Percentiles rank a stretch among this genome's conserved stretches.
These are phyloP conservation scores for Bufo gargarizans DNA, from an alignment of 2,113 vertebrate genomes.

Conservation along the genomic window DNA sequence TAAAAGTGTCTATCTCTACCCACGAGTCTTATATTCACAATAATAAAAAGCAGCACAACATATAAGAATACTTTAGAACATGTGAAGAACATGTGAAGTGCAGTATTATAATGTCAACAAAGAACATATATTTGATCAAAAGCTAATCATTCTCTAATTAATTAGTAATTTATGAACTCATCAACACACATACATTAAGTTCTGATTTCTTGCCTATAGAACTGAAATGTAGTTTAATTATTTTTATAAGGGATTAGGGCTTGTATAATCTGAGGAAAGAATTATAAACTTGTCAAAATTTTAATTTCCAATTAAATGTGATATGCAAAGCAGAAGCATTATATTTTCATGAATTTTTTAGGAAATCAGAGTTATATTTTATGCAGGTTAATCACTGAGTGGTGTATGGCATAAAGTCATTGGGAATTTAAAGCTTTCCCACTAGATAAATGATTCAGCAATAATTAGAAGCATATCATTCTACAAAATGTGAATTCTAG, in stretches of 20 bases:
- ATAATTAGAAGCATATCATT: constrained; percentile 57
- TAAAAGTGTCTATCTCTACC: too few species aligned
- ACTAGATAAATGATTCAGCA: constrained; percentile 60
- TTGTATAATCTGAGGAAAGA: not conserved
- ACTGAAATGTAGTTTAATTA: not conserved
- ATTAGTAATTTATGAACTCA: not conserved
- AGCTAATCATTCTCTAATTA: not conserved
- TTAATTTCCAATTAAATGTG: constrained; percentile 28
- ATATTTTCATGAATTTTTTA: constrained; percentile 3
- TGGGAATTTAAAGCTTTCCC: constrained; percentile 46
- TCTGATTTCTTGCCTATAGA: not conserved
- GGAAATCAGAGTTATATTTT: constrained; percentile 34
- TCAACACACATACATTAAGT: not conserved
- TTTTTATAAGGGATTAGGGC: not conserved
- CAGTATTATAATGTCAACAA: too few species aligned
- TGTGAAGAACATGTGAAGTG: too few species aligned
- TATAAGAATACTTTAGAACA: too few species aligned
- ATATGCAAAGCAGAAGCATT: constrained; percentile 29
- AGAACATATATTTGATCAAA: not conserved
- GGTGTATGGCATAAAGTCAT: constrained; percentile 49
- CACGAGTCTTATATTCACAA: too few species aligned
- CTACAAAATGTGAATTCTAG: constrained; percentile 58
- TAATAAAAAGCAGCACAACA: too few species aligned
- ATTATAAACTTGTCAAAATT: constrained; percentile 13
- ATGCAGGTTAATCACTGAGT: constrained; percentile 47